Evolutionary conservation across 2,797 vertebrate species (phyloP), one percentile per base, ranked within the genome.

Genomic region (Taenioides sp.): DNA sequence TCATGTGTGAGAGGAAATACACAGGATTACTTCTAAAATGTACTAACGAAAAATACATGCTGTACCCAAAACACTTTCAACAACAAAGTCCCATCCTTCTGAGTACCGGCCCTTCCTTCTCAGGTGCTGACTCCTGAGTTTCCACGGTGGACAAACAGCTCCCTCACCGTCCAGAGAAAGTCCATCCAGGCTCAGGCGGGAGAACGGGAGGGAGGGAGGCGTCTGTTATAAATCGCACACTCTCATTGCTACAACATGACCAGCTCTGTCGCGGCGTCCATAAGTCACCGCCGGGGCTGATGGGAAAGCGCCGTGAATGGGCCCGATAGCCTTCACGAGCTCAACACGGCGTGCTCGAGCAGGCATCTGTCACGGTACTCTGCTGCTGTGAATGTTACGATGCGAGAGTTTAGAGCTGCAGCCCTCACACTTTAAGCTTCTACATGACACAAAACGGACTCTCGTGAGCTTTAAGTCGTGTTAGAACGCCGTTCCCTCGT

Each of bases 231-330:
- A 92, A 92, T 91, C 86, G 79, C 71, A 63, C 57, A 25, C 50
- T 76, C 88, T 90, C 80, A 81, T 80, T 88, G 92, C 87, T 90
- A 87, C 89, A 91, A 80, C 85, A 85, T 80, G 79, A 81, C 82
- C 68, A 82, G 76, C 87, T 86, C 84, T 73, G 67, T 72, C 69
- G 63, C 49, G 79, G 86, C 81, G 73, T 43, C 91, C 78, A 89
- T 93, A 90, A 93, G 71, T 93, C 91, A 92, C 69, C 78, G 67
- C 78, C 69, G 31, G 88, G 76, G 88, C 80, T 89, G 88, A 92
- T 91, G 87, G 90, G 88, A 86, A 84, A 83, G 83, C 69, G 80
- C 78, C 80, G 81, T 86, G 89, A 90, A 92, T 86, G 82, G 88
- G 78, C 71, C 80, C 70, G 85, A 87, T 92, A 92, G 91, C 91